Evolutionary conservation across 2,797 vertebrate genomes (phyloP).

Genomic region (Alectoris magna): DNA sequence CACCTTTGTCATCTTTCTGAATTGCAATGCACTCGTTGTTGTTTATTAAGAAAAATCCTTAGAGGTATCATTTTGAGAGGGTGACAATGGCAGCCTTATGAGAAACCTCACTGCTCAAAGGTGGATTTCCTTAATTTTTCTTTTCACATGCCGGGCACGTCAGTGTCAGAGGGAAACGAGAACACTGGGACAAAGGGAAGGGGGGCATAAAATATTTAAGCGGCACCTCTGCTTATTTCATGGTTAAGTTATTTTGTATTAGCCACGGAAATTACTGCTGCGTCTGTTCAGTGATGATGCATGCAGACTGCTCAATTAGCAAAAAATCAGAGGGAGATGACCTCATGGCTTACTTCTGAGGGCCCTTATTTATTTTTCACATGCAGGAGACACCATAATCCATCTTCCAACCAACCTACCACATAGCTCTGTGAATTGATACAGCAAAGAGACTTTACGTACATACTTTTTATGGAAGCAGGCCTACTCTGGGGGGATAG

Average conservation of each 20-base stretch:
- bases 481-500: not conserved
- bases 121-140: not conserved
- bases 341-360: not conserved
- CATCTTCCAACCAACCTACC: not conserved
- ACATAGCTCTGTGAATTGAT: not conserved
- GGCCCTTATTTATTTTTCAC: not conserved
- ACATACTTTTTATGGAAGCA: no score
- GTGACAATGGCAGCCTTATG: not conserved
- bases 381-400: not conserved
- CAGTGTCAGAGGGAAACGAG: slow-evolving; percentile 31
- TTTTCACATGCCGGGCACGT: not conserved
- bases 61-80: not conserved
- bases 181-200: not conserved
- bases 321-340: not conserved
- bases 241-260: slow-evolving; percentile 65
- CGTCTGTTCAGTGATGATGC: slow-evolving; percentile 29
- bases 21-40: not conserved
- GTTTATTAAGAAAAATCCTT: not conserved
- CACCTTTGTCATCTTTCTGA: not conserved
- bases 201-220: slow-evolving; percentile 41
- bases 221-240: slow-evolving; percentile 62
- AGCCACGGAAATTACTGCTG: slow-evolving; percentile 46
- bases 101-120: not conserved
- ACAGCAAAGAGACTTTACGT: not conserved
- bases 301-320: slow-evolving; percentile 55